These are phyloP conservation scores for Eristalinus sepulchralis DNA, from an alignment of 2,888 invertebrate genomes.

Conservation along the genomic window DNA sequence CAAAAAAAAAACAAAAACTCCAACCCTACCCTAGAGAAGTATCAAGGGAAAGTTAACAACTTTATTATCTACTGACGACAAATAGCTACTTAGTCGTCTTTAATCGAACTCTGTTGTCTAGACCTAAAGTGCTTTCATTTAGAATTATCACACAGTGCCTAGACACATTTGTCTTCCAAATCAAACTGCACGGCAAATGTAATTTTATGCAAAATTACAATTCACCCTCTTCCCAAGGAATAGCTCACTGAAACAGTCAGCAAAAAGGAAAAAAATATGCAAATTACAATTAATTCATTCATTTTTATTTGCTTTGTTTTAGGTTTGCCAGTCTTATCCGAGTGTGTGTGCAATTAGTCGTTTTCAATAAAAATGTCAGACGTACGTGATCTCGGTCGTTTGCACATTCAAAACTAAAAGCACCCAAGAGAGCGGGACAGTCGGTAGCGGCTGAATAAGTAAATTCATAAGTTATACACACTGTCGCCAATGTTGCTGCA, in stretches of 20 bases:
- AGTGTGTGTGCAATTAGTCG: slow-evolving; percentile 64
- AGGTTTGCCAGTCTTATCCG: slow-evolving; percentile 11
- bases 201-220: neutral
- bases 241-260: neutral
- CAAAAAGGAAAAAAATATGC: slow-evolving; percentile 6
- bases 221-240: neutral
- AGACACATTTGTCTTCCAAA: neutral
- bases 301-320: neutral
- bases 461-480: slow-evolving; percentile 37
- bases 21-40: too few species aligned
- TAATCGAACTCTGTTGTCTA: neutral
- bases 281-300: slow-evolving; percentile 23
- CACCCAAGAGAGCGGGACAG: slow-evolving; percentile 17
- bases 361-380: slow-evolving; percentile 64
- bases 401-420: slow-evolving; percentile 38
- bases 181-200: neutral
- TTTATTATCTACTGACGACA: too few species aligned
- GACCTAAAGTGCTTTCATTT: neutral
- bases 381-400: slow-evolving; percentile 68
- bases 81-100: too few species aligned
- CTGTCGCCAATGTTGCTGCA: slow-evolving; percentile 40
- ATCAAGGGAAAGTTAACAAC: too few species aligned
- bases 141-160: neutral
- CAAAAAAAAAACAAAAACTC: too few species aligned
- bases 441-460: neutral